Percentiles rank a stretch among this genome's conserved stretches.
phyloP scores from a whole-genome alignment of 2,113 vertebrate species.

The Psittacus erithacus region DNA sequence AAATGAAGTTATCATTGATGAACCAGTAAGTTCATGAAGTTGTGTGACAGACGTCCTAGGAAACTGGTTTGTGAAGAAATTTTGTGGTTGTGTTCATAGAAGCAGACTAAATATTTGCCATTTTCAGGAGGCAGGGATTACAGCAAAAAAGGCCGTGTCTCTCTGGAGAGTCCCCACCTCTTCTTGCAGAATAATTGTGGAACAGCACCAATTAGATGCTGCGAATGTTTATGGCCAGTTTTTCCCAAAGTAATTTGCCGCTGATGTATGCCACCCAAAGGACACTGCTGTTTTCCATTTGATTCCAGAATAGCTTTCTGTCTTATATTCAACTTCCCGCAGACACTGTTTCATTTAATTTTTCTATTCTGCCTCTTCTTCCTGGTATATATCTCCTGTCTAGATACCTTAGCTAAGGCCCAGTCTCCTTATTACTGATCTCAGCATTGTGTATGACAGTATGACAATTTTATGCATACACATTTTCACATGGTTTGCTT shows the following conservation, averaged over 20 bases:
- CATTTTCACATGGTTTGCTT: conserved; percentile 7
- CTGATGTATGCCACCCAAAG: neutral
- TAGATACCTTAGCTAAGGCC: neutral
- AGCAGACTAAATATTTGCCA: neutral
- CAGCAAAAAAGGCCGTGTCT: neutral
- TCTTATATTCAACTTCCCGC: neutral
- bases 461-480: conserved; percentile 14
- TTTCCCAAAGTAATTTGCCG: neutral
- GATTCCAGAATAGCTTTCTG: neutral
- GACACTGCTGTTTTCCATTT: neutral
- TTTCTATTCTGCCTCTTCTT: neutral
- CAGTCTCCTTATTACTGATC: neutral
- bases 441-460: neutral
- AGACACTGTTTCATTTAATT: neutral
- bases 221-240: neutral
- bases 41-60: neutral
- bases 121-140: neutral
- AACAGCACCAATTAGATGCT: neutral
- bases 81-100: neutral
- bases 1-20: neutral
- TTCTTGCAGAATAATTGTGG: neutral
- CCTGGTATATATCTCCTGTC: neutral
- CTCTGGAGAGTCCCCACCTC: neutral
- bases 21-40: neutral
- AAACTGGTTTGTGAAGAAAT: neutral